These are phyloP conservation scores for Elephas maximus DNA, from an alignment of 2,113 vertebrate species.

Conservation along the genomic window DNA sequence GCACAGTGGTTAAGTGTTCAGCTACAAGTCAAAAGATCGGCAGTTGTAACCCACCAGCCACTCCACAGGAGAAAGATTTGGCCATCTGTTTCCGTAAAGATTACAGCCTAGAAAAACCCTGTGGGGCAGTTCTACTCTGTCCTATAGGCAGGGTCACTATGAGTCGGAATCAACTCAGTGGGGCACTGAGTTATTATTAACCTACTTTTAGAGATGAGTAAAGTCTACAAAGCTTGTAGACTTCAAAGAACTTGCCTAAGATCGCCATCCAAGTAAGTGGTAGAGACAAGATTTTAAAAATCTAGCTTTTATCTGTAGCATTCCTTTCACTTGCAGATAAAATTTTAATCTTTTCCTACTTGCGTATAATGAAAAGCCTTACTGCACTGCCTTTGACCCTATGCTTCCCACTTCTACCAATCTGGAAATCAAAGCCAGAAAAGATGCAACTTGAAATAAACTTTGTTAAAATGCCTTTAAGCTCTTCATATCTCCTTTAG, in stretches of 20 bases:
- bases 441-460: conserved; percentile 45
- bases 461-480: conserved; percentile 45
- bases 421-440: conserved; percentile 37
- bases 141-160: too few species aligned
- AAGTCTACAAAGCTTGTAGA: neutral
- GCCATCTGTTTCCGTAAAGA: neutral
- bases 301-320: neutral
- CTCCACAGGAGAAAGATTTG: neutral
- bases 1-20: neutral
- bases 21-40: neutral
- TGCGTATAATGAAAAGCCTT: neutral
- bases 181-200: neutral
- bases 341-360: conserved; percentile 1
- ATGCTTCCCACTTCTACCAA: neutral
- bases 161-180: too few species aligned
- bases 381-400: conserved; percentile 10
- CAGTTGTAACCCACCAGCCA: neutral
- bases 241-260: conserved; percentile 10
- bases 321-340: neutral
- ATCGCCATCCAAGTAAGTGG: neutral
- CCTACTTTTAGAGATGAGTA: conserved; percentile 14
- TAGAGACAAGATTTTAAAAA: conserved; percentile 30
- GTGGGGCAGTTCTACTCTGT: neutral
- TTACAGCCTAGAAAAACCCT: neutral
- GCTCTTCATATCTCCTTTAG: neutral